A percentile compares a stretch with the other conserved stretches of the same genome.
Evolutionary conservation across 2,797 vertebrate species (phyloP).

Genomic region (Poecilia wingei): DNA sequence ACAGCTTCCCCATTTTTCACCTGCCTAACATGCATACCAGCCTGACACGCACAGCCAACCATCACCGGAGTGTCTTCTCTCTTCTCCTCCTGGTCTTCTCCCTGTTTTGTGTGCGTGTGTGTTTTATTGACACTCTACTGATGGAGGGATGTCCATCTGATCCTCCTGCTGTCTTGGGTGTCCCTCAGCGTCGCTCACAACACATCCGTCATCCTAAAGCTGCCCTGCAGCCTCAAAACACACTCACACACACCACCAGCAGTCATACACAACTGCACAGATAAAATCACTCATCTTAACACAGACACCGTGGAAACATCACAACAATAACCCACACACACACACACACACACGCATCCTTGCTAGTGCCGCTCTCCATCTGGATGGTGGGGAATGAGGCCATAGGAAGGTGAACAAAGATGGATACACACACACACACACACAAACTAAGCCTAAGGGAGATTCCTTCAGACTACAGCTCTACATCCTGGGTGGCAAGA

Average conservation of each 20-base stretch:
- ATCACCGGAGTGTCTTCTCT: conserved; percentile 20
- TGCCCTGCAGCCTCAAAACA: conserved; percentile 84
- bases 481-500: conserved; percentile 70
- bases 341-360: conserved; percentile 21
- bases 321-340: conserved; percentile 40
- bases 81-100: conserved; percentile 36
- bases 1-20: conserved; percentile 81
- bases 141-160: conserved; percentile 71
- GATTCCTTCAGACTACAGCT: conserved; percentile 51
- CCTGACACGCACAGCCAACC: conserved; percentile 58
- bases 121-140: conserved; percentile 53
- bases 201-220: conserved; percentile 81
- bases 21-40: conserved; percentile 69
- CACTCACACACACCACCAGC: conserved; percentile 49
- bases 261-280: conserved; percentile 66
- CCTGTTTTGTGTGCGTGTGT: conserved; percentile 24
- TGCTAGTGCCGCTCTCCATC: conserved; percentile 23
- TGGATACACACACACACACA: conserved; percentile 31
- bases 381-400: conserved; percentile 30
- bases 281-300: conserved; percentile 68
- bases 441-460: conserved; percentile 52
- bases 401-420: conserved; percentile 54
- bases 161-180: conserved; percentile 71
- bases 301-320: conserved; percentile 54
- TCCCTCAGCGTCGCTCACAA: conserved; percentile 76